Percentiles rank a stretch among this genome's conserved stretches.
These are phyloP conservation scores for Pelobates cultripes DNA, from an alignment of 2,797 vertebrate genomes.

Conservation along the genomic window DNA sequence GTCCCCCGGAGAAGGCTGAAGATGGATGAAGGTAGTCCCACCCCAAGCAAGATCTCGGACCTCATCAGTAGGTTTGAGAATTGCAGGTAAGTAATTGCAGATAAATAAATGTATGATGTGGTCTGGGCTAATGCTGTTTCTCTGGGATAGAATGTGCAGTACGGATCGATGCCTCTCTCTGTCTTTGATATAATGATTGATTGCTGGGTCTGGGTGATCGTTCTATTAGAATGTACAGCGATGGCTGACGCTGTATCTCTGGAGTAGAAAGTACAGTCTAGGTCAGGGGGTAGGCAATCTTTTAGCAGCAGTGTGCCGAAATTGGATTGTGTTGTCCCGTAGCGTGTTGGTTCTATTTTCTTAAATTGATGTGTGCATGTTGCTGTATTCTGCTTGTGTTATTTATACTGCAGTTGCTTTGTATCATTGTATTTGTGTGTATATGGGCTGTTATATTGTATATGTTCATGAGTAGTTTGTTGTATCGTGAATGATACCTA, in stretches of 20 bases:
- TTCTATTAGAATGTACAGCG: not conserved
- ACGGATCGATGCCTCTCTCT: not conserved
- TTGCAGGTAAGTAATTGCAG: constrained; percentile 69
- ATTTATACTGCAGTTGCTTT: too few relatives aligned
- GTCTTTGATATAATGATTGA: not conserved
- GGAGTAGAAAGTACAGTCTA: not conserved
- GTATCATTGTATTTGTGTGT: too few relatives aligned
- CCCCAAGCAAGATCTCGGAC: constrained; percentile 75
- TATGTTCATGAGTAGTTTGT: too few relatives aligned
- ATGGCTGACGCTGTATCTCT: not conserved
- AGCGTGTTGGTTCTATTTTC: too few relatives aligned
- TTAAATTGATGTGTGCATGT: too few relatives aligned
- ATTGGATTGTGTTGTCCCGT: too few relatives aligned
- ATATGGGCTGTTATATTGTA: too few relatives aligned
- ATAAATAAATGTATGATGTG: not conserved
- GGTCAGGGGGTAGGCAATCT: too few relatives aligned
- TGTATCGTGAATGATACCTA: too few relatives aligned
- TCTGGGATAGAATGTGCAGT: not conserved
- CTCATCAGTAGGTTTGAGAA: constrained; percentile 80
- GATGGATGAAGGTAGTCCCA: constrained; percentile 72
- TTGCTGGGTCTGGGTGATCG: not conserved
- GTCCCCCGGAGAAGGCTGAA: constrained; percentile 67
- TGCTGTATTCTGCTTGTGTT: too few relatives aligned
- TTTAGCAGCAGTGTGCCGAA: too few relatives aligned
- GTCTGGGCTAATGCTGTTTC: not conserved